phyloP scores from a whole-genome alignment of 2,113 vertebrate genomes.

The Lates calcarifer region DNA sequence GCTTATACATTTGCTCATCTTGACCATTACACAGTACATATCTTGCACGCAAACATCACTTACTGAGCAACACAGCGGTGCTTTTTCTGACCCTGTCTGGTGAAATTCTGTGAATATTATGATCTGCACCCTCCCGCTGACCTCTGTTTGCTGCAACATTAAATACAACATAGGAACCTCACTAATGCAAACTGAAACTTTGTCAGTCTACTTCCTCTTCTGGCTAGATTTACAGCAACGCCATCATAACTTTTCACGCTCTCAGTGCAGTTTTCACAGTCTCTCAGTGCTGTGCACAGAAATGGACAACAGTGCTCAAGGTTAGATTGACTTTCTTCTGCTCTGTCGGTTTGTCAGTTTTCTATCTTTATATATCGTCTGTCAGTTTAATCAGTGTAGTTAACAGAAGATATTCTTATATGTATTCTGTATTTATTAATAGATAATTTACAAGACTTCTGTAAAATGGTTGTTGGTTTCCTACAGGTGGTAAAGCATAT shows the following conservation, averaged over 20 bases:
- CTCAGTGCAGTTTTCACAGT: background rate
- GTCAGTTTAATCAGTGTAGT: background rate
- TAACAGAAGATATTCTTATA: background rate
- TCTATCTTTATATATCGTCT: background rate
- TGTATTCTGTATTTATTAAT: background rate
- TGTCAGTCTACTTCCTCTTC: conserved; percentile 75
- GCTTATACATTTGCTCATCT: background rate
- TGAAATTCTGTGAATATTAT: conserved; percentile 8
- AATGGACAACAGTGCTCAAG: conserved; percentile 76
- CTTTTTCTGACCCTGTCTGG: background rate
- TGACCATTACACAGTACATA: background rate
- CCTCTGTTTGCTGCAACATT: background rate
- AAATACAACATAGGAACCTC: conserved; percentile 50
- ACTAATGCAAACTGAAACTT: conserved; percentile 40
- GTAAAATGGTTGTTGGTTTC: background rate
- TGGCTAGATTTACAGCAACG: conserved; percentile 40
- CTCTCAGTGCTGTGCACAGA: conserved; percentile 23
- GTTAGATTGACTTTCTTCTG: conserved; percentile 47
- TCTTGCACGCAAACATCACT: background rate
- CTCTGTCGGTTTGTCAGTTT: background rate
- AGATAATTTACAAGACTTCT: background rate
- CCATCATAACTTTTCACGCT: background rate
- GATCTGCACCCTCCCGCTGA: background rate
- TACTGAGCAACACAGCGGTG: background rate
- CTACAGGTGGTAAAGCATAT: conserved; percentile 87